Base-by-base conservation (phyloP, 2,113 vertebrate species). In the Microtus oregoni region DNA sequence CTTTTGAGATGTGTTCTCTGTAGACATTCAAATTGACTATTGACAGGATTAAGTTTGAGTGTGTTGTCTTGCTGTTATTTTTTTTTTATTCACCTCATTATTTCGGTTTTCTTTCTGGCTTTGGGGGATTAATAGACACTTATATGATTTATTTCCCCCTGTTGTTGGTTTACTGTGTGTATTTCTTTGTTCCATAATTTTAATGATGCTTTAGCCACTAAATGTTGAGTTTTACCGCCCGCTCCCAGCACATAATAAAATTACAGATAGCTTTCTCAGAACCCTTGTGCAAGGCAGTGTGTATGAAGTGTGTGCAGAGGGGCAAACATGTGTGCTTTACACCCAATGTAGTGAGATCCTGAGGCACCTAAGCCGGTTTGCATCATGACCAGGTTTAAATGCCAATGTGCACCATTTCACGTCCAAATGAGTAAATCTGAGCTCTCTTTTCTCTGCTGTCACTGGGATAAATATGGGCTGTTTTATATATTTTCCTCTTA, bases 11-110 rank as follows among this genome's bases (percentile, higher is more conserved):
- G 2, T 85, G 26, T 58, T 35, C 35, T 24, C 38, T 87, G 5
- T 81, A 78, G 17, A 86, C 85, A 88, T 58, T 82, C 70, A 87
- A 87, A 90, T 82, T 83, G 30, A 82, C 76, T 92, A 76, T 73
- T 90, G 41, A 76, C 67, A 61, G 28, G 44, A 47, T 68, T 90
- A 72, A 26, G 13, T 67, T 78, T 77, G 41, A 73, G 50, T 92
- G 11, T 78, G 0, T 90, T 96, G 28, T 47, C 61, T 92, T 88
- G 41, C 44, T 61, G 0, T 94, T 89, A 32, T 28, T 85, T 81
- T 81, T 81, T 52, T 15, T 55, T 88, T 10, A 52, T n/a, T 24
- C 5, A 14, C 72, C 3, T 65, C 24, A 61, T 86, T 30, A n/a
- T 35, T 78, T 41, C 30, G 9, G 14, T 72, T 19, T 30, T 83